A percentile compares a stretch with the other conserved stretches of the same genome.
phyloP scores from a whole-genome alignment of 2,113 vertebrate species.

The Elephas maximus region DNA sequence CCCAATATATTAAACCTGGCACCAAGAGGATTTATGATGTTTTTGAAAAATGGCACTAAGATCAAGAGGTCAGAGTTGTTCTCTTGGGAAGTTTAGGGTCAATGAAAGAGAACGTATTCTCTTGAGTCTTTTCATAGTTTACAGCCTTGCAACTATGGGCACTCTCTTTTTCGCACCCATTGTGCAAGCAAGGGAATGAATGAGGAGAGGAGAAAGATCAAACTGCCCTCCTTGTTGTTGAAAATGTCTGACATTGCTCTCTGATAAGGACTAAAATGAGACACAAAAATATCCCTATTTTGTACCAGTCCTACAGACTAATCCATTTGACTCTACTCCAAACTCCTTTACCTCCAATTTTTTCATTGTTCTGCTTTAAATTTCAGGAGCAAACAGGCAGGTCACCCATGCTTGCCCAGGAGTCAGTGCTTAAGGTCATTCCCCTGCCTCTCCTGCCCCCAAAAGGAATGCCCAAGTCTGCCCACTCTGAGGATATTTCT shows the following conservation, averaged over 20 bases:
- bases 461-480: neutral
- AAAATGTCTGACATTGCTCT: neutral
- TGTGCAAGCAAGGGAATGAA: neutral
- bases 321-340: neutral
- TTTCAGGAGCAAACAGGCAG: neutral
- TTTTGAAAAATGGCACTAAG: constrained; percentile 19
- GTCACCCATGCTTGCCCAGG: neutral
- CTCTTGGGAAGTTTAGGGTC: constrained; percentile 53
- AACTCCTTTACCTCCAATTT: neutral
- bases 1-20: constrained; percentile 52
- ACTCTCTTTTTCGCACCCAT: neutral
- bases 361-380: neutral
- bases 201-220: neutral
- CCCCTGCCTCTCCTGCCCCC: rapidly evolving
- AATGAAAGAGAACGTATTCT: neutral
- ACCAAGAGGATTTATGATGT: neutral
- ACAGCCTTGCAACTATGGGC: neutral
- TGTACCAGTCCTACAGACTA: neutral
- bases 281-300: neutral
- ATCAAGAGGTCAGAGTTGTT: constrained; percentile 30
- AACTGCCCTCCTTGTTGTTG: rapidly evolving
- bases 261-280: neutral
- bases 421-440: neutral
- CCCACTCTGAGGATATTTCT: neutral
- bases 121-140: neutral